Evolutionary conservation across 2,888 invertebrate species (phyloP).

Genomic region (Palloptera scutellata): DNA sequence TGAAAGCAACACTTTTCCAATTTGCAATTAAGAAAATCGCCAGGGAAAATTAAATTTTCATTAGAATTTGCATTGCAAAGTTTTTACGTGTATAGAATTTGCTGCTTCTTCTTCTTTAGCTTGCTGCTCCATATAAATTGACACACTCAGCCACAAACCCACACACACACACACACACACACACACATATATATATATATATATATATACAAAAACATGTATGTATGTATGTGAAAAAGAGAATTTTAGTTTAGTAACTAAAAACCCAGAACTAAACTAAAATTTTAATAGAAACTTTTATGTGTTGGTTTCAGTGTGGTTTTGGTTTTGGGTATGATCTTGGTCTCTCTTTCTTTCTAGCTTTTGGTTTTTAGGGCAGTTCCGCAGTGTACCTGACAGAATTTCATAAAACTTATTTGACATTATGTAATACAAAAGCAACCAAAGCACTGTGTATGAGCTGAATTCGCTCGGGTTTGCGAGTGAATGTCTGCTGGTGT

Average conservation of each 20-base stretch:
- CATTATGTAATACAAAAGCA: neutral
- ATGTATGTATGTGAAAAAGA: neutral
- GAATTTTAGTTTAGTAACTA: conserved; percentile 3
- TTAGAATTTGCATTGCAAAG: conserved; percentile 37
- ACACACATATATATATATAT: too few species aligned
- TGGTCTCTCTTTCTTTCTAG: neutral
- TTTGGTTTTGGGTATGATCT: neutral
- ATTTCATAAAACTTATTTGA: neutral
- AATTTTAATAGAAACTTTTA: conserved; percentile 21
- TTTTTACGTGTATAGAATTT: neutral
- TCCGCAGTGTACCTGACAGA: neutral
- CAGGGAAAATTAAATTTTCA: conserved; percentile 53
- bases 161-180: too few species aligned
- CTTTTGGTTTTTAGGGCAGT: neutral
- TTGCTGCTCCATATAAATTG: neutral
- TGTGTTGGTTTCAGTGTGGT: neutral
- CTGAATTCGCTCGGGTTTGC: neutral
- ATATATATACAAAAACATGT: neutral
- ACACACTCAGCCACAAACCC: too few species aligned
- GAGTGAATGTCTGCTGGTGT: neutral
- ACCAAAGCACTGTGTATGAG: neutral
- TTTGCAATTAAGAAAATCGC: conserved; percentile 38
- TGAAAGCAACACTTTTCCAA: conserved; percentile 18
- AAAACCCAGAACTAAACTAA: neutral
- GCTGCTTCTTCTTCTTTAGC: too few species aligned